Conservation (phyloP, 1,140 invertebrate species). For the Atta cephalotes region DNA sequence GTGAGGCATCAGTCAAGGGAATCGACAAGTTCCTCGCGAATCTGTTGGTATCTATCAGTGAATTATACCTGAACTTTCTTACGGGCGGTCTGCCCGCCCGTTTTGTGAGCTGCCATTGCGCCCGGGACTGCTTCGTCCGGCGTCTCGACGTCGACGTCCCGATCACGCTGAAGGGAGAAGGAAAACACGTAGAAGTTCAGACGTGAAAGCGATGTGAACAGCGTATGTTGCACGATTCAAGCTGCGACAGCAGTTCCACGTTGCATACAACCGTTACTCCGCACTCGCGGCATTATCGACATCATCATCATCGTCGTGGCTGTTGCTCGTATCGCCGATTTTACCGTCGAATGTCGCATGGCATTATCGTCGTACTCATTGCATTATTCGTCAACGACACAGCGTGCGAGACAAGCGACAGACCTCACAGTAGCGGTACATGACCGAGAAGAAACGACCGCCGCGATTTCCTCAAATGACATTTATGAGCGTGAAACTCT, state of each 20-base stretch:
- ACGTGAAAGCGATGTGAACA: background rate
- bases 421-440: background rate
- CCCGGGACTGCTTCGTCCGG: slow-evolving; percentile 33
- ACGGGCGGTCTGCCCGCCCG: slow-evolving; percentile 87
- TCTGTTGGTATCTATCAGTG: no score
- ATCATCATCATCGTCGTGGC: background rate
- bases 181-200: background rate
- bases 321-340: background rate
- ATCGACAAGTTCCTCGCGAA: background rate
- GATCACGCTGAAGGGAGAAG: background rate
- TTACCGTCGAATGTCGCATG: slow-evolving; percentile 13
- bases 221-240: slow-evolving; percentile 10
- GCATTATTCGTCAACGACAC: background rate
- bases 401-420: background rate
- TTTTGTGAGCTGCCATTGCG: slow-evolving; percentile 85
- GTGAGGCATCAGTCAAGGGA: no score
- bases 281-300: slow-evolving; percentile 33
- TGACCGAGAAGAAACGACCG: background rate
- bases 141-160: background rate
- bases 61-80: slow-evolving; percentile 90
- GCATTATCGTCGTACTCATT: slow-evolving; percentile 1
- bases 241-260: slow-evolving; percentile 22
- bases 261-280: slow-evolving; percentile 34
- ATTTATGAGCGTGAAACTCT: background rate
- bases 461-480: slow-evolving; percentile 10